Percentiles rank a stretch among this genome's conserved stretches.
phyloP scores from a whole-genome alignment of 2,797 vertebrate species.

The Artibeus jamaicensis region DNA sequence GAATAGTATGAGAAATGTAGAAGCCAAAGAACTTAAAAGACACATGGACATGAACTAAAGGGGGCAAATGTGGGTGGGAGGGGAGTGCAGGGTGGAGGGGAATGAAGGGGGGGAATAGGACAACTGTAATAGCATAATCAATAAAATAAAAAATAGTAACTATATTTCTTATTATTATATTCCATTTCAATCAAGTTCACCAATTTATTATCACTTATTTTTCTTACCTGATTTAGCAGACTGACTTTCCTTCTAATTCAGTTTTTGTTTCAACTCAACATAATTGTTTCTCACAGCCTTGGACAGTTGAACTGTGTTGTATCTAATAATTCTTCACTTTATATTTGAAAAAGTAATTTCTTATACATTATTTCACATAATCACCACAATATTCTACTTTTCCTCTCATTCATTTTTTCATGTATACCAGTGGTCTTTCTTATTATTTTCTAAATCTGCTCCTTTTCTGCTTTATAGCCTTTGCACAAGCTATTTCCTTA shows the following conservation, averaged over 20 bases:
- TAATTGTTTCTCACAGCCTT: background rate
- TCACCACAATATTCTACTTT: background rate
- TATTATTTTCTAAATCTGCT: background rate
- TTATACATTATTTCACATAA: background rate
- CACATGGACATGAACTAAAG: no score
- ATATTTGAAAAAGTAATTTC: constrained; percentile 14
- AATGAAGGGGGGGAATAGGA: no score
- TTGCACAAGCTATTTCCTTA: background rate
- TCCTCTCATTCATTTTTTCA: background rate
- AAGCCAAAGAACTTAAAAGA: no score
- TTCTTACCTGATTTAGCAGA: constrained; percentile 4
- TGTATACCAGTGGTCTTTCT: background rate
- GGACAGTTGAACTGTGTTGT: background rate
- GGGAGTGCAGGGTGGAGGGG: no score
- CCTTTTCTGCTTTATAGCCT: background rate
- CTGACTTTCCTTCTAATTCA: constrained; percentile 28
- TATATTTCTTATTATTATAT: background rate
- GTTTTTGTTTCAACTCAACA: constrained; percentile 15
- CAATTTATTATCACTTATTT: background rate
- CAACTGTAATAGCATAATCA: no score
- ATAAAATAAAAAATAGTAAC: background rate
- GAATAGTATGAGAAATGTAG: no score
- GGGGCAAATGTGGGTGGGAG: no score
- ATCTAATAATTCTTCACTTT: background rate
- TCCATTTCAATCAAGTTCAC: constrained; percentile 4